phyloP scores from a whole-genome alignment of 2,888 invertebrate species.

The Pyrrhia umbra region DNA sequence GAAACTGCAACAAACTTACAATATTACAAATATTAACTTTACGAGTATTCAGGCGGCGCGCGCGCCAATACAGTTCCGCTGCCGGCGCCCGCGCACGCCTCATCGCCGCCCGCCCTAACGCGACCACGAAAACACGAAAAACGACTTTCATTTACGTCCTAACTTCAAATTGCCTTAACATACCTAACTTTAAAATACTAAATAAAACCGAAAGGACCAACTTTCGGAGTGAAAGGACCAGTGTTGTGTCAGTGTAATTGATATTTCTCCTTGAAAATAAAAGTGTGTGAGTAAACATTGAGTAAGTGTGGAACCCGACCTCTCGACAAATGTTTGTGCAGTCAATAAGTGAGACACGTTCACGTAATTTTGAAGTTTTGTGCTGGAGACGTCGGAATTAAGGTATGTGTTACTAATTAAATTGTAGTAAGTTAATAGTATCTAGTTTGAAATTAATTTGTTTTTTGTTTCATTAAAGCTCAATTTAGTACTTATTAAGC shows the following conservation, averaged over 20 bases:
- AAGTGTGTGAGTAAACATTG: conserved; percentile 65
- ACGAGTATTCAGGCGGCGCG: conserved; percentile 72
- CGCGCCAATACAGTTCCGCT: conserved; percentile 80
- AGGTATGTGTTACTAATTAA: conserved; percentile 67
- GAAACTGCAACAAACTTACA: conserved; percentile 76
- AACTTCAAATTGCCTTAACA: not conserved
- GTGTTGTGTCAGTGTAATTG: conserved; percentile 64
- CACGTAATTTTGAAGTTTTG: conserved; percentile 65
- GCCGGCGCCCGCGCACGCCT: conserved; percentile 87
- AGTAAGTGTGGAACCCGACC: conserved; percentile 45
- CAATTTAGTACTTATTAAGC: no score
- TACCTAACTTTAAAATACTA: not conserved
- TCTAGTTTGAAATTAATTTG: no score
- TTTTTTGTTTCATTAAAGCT: no score
- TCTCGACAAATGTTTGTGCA: conserved; percentile 80
- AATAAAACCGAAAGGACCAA: conserved; percentile 10
- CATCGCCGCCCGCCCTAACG: conserved; percentile 85
- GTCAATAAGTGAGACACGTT: conserved; percentile 78
- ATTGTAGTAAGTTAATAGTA: no score
- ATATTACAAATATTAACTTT: conserved; percentile 79
- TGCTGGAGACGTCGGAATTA: conserved; percentile 52
- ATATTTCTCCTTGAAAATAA: conserved; percentile 54
- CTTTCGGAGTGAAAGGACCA: conserved; percentile 1
- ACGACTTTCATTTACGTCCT: conserved; percentile 26
- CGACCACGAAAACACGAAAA: conserved; percentile 47